Evolutionary conservation across 2,888 invertebrate genomes (phyloP), one percentile per base, ranked within the genome.

Genomic region (Embidobia sp.): DNA sequence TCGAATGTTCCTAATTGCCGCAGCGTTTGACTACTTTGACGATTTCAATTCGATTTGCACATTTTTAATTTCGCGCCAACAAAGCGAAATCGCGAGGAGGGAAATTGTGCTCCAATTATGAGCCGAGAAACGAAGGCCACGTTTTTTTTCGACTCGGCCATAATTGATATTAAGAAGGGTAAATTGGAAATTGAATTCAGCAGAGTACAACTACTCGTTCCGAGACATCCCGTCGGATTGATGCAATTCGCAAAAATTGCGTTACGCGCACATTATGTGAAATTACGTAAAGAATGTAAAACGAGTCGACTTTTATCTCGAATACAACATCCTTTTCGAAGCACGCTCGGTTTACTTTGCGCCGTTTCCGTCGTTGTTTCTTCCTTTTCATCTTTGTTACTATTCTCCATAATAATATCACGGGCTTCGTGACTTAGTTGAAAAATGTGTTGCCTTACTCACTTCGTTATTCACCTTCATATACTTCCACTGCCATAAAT

Each of bases 381-480:
- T 42, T 69, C 61, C 61, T 63, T 70, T 70, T 46, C 46, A 16
- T 63, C 61, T 53, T 59, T 59, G 70, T 55, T 63, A 46, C 46
- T 27, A 61, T 51, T 70, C 51, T 53, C 53, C 70, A 70, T 63
- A 53, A 59, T 70, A 46, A 53, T 53, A 70, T 46, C 53, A 37
- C 37, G 27, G 15, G 31, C 46, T 63, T 46, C 26, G 44, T 51
- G 51, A 70, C 67, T 67, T 67, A 67, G 48, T 48, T 57, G 67
- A 67, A 67, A 67, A 67, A 57, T 67, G 57, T 48, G 48, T 57
- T 67, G 48, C 57, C 53, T 66, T 44, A 53, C 66, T 67, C 55
- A 48, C 55, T 67, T 55, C 53, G 53, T 53, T 66, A 66, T 66
- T 55, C 66, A 53, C 46, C 42, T 67, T 67, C 55, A 55, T 67